phyloP scores from a whole-genome alignment of 2,888 invertebrate species.

The Melipona beecheii region DNA sequence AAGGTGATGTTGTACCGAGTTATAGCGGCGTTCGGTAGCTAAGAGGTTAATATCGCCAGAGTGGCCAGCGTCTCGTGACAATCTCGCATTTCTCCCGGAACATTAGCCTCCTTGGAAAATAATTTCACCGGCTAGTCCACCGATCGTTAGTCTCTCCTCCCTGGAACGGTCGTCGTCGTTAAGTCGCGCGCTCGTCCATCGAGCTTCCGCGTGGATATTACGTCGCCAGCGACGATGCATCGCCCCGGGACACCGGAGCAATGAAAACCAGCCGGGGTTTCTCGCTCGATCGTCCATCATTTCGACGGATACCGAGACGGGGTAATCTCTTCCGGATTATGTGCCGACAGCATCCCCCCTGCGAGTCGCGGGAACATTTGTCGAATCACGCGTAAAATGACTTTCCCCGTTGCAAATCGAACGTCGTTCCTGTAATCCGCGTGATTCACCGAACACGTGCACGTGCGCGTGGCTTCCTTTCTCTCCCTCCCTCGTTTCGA shows the following conservation, averaged over 20 bases:
- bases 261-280: conserved; percentile 11
- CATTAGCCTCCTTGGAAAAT: conserved; percentile 35
- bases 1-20: too few species aligned
- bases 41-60: background rate
- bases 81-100: conserved; percentile 13
- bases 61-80: background rate
- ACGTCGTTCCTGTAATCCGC: background rate
- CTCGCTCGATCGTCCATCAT: conserved; percentile 3
- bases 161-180: conserved; percentile 20
- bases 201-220: conserved; percentile 38
- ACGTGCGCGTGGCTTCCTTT: too few species aligned
- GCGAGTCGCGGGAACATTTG: background rate
- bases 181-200: conserved; percentile 8
- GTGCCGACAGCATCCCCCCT: background rate
- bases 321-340: conserved; percentile 10
- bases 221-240: conserved; percentile 31
- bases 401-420: conserved; percentile 2
- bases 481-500: background rate
- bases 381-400: conserved; percentile 34
- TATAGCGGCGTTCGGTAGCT: too few species aligned
- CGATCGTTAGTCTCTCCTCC: conserved; percentile 42
- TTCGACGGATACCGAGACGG: background rate
- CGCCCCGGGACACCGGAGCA: conserved; percentile 14
- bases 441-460: too few species aligned
- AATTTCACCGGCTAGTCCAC: conserved; percentile 27